phyloP scores from a whole-genome alignment of 2,888 invertebrate species.

The Congeria kusceri region DNA sequence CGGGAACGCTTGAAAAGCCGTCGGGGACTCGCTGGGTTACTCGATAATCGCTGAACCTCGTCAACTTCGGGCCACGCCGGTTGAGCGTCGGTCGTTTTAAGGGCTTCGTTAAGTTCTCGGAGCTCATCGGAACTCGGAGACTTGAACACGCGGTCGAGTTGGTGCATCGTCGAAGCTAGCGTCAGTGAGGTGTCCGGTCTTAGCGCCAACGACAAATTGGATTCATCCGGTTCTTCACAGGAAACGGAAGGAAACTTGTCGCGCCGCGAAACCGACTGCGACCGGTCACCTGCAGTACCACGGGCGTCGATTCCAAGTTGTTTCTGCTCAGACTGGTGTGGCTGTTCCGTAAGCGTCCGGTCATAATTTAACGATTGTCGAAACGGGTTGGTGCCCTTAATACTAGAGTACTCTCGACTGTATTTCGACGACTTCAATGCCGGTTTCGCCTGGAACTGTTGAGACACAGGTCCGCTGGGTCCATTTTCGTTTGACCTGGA shows the following conservation, averaged over 20 bases:
- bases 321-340: neutral
- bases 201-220: conserved; percentile 49
- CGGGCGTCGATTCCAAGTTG: neutral
- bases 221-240: conserved; percentile 39
- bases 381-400: neutral
- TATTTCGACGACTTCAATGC: conserved; percentile 23
- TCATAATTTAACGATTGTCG: neutral
- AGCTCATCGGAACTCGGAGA: conserved; percentile 53
- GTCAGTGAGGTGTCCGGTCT: conserved; percentile 61
- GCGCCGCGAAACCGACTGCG: neutral
- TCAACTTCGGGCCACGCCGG: conserved; percentile 55
- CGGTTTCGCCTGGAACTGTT: conserved; percentile 53
- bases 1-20: conserved; percentile 21
- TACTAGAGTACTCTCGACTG: neutral
- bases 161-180: conserved; percentile 54
- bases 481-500: neutral
- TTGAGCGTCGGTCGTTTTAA: conserved; percentile 38
- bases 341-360: too few relatives aligned
- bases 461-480: conserved; percentile 21
- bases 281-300: neutral
- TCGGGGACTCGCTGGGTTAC: conserved; percentile 24
- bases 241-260: neutral
- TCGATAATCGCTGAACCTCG: conserved; percentile 34
- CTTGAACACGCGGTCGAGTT: conserved; percentile 50
- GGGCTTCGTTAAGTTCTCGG: conserved; percentile 49